phyloP scores from a whole-genome alignment of 2,888 invertebrate species.

The Pyrrhosoma nymphula region DNA sequence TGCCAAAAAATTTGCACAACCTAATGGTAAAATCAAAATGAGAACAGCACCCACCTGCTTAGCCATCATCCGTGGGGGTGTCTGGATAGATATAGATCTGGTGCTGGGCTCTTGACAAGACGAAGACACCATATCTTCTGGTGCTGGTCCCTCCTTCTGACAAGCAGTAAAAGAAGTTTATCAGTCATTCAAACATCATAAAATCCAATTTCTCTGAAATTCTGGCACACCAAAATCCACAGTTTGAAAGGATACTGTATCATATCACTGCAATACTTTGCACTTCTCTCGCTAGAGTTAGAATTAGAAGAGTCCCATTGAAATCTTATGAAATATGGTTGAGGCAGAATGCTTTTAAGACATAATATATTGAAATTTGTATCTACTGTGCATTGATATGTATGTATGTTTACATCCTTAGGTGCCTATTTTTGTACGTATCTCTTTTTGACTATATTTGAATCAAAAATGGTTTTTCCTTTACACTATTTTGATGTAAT shows the following conservation, averaged over 20 bases:
- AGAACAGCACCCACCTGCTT: not conserved
- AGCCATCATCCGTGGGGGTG: constrained; percentile 67
- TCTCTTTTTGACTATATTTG: too few relatives aligned
- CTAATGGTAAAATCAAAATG: not conserved
- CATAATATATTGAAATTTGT: too few relatives aligned
- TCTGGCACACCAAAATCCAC: too few relatives aligned
- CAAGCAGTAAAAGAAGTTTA: constrained; percentile 73
- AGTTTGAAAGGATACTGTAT: not conserved
- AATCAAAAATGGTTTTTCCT: too few relatives aligned
- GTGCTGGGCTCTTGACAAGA: constrained; percentile 77
- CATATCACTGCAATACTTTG: not conserved
- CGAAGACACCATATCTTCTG: constrained; percentile 80
- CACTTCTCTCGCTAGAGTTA: too few relatives aligned
- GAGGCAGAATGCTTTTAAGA: too few relatives aligned
- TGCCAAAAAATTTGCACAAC: not conserved
- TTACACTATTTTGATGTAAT: too few relatives aligned
- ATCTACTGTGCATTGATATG: too few relatives aligned
- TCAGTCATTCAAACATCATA: not conserved
- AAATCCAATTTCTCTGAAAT: too few relatives aligned
- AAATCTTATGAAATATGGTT: too few relatives aligned
- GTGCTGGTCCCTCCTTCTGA: constrained; percentile 76
- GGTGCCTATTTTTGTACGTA: too few relatives aligned
- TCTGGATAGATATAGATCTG: constrained; percentile 70
- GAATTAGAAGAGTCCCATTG: not conserved
- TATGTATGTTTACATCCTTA: too few relatives aligned